A percentile compares a stretch with the other conserved stretches of the same genome.
Evolutionary conservation across 2,113 vertebrate species (phyloP).

Genomic region (Salvelinus sp.): DNA sequence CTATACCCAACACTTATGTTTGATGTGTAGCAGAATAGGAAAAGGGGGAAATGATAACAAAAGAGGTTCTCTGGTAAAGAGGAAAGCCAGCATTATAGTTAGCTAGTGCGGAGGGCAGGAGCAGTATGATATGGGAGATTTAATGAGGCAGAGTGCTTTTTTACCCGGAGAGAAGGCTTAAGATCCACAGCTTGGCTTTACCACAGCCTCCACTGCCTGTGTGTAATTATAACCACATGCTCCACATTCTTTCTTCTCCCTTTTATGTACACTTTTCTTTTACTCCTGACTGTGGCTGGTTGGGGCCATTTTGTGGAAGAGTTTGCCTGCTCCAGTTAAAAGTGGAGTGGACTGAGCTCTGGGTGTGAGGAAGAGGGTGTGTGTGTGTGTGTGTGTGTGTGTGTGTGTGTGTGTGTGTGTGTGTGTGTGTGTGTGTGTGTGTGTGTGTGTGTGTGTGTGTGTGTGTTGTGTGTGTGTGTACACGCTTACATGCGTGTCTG

Average conservation of each 20-base stretch:
- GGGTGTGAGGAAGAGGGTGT: not conserved
- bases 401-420: too few species aligned
- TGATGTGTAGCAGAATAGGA: slow-evolving; percentile 60
- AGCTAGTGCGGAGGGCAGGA: slow-evolving; percentile 60
- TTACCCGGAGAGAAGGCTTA: slow-evolving; percentile 82
- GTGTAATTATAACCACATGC: slow-evolving; percentile 97
- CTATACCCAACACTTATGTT: slow-evolving; percentile 57
- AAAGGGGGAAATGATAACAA: slow-evolving; percentile 68
- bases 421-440: too few species aligned
- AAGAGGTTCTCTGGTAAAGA: slow-evolving; percentile 59
- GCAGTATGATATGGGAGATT: slow-evolving; percentile 78
- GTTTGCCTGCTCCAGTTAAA: slow-evolving; percentile 47
- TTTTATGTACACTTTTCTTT: slow-evolving; percentile 35
- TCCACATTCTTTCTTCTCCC: slow-evolving; percentile 49
- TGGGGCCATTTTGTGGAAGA: slow-evolving; percentile 41
- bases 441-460: too few species aligned
- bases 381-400: not conserved
- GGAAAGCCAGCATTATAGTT: slow-evolving; percentile 55
- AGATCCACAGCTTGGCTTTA: slow-evolving; percentile 89
- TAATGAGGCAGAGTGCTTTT: slow-evolving; percentile 95
- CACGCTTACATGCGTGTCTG: not conserved
- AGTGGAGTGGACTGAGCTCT: slow-evolving; percentile 53
- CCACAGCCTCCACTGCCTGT: slow-evolving; percentile 83
- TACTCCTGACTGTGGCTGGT: slow-evolving; percentile 48
- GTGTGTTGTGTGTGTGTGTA: not conserved